Percentiles rank a stretch among this genome's conserved stretches.
Conservation (phyloP, 92 coral and sea anemone species). For the Epizoanthus fatuus region DNA sequence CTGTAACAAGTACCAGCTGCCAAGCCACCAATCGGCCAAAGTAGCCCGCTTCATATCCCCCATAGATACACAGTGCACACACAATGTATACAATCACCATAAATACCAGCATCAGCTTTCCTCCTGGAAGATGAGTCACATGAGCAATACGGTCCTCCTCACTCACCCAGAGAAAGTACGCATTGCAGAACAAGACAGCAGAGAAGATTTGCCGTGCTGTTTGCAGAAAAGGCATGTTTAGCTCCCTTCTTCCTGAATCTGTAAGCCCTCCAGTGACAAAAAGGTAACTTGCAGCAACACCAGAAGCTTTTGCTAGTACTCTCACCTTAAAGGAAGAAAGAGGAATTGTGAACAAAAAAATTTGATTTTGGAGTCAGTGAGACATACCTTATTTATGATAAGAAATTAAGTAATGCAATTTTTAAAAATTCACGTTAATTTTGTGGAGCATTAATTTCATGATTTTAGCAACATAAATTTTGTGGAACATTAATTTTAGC, state of each 20-base stretch:
- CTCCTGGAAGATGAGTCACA: constrained; percentile 86
- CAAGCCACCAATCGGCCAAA: constrained; percentile 93
- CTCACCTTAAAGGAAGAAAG: constrained; percentile 68
- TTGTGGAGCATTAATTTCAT: too few species aligned
- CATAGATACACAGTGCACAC: constrained; percentile 89
- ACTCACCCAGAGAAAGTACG: constrained; percentile 94
- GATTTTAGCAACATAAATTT: too few species aligned
- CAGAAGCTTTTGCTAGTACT: constrained; percentile 85
- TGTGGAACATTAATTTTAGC: too few species aligned
- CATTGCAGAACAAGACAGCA: constrained; percentile 85
- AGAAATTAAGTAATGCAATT: too few species aligned
- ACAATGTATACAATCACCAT: constrained; percentile 77
- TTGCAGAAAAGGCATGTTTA: constrained; percentile 42
- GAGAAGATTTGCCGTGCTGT: constrained; percentile 84
- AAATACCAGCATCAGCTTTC: constrained; percentile 67
- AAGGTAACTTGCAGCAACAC: constrained; percentile 88
- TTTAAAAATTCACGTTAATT: too few species aligned
- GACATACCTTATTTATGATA: too few species aligned
- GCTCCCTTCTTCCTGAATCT: constrained; percentile 47
- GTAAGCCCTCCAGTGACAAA: constrained; percentile 96
- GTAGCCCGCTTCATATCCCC: constrained; percentile 94
- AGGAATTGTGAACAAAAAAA: not conserved
- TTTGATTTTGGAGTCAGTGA: not conserved
- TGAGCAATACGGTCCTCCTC: constrained; percentile 86
- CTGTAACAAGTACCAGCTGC: constrained; percentile 79